Evolutionary conservation across 2,113 vertebrate genomes (phyloP).

Genomic region (Fregata magnificens): DNA sequence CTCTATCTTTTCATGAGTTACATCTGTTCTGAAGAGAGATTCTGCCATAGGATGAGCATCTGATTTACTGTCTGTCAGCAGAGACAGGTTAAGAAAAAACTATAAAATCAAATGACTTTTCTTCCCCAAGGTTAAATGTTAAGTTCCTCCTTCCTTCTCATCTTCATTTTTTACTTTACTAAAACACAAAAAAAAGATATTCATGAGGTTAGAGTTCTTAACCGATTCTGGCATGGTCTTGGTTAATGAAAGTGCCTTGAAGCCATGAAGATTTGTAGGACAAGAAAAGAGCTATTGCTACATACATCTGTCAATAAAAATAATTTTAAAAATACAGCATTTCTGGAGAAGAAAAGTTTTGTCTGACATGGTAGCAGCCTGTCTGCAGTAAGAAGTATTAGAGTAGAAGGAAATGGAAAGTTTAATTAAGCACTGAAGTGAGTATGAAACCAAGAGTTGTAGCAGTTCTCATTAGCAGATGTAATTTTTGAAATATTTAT

Average conservation of each 20-base stretch:
- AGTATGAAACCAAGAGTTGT: not conserved
- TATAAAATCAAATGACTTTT: not conserved
- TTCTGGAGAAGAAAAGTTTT: not conserved
- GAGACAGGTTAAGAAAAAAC: not conserved
- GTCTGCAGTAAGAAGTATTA: not conserved
- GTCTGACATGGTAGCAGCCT: not conserved
- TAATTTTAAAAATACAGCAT: not conserved
- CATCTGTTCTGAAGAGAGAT: not conserved
- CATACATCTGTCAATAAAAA: not conserved
- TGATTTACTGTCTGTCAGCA: slow-evolving; percentile 9
- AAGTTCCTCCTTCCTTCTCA: not conserved
- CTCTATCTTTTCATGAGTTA: not conserved
- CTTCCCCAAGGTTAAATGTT: not conserved
- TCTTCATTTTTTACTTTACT: not conserved
- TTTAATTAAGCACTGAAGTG: not conserved
- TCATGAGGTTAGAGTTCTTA: not conserved
- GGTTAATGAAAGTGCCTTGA: not conserved
- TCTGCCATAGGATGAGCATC: not conserved
- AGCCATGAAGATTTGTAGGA: not conserved
- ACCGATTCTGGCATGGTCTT: not conserved
- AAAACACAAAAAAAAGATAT: not conserved
- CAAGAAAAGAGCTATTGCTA: not conserved
- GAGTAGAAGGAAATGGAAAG: not conserved
- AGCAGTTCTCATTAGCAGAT: not conserved
- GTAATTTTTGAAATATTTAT: not conserved